phyloP scores from a whole-genome alignment of 2,797 vertebrate genomes.

The Parauchenoglanis ngamensis region DNA sequence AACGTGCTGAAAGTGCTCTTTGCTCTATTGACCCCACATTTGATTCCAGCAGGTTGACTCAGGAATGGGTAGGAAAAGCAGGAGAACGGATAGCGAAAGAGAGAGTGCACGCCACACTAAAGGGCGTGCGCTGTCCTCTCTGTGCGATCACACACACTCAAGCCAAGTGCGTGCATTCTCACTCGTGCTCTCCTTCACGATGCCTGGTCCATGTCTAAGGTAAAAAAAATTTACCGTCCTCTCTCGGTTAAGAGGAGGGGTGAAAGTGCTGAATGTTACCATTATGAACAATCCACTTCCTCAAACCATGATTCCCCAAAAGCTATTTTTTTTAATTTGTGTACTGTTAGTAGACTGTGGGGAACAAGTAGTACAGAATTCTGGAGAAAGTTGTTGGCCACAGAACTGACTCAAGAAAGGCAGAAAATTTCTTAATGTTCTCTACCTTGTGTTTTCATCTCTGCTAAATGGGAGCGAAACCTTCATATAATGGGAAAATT shows the following conservation, averaged over 20 bases:
- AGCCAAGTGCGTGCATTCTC: slow-evolving; percentile 72
- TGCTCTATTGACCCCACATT: slow-evolving; percentile 81
- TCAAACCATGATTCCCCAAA: slow-evolving; percentile 26
- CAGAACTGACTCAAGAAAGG: slow-evolving; percentile 68
- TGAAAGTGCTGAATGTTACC: slow-evolving; percentile 71
- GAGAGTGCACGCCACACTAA: slow-evolving; percentile 67
- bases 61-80: slow-evolving; percentile 76
- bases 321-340: slow-evolving; percentile 35
- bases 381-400: slow-evolving; percentile 64
- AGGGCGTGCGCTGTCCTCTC: slow-evolving; percentile 72
- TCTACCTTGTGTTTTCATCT: not conserved
- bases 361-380: slow-evolving; percentile 43
- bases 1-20: slow-evolving; percentile 69
- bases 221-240: slow-evolving; percentile 78
- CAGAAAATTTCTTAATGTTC: slow-evolving; percentile 45
- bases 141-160: slow-evolving; percentile 68
- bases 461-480: slow-evolving; percentile 3
- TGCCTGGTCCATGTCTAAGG: slow-evolving; percentile 79
- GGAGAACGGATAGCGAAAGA: slow-evolving; percentile 61
- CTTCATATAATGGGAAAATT: slow-evolving; percentile 6
- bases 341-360: slow-evolving; percentile 33
- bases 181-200: slow-evolving; percentile 64
- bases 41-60: slow-evolving; percentile 84
- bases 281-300: slow-evolving; percentile 63
- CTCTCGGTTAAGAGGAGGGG: slow-evolving; percentile 64